A percentile compares a stretch with the other conserved stretches of the same genome.
Conservation (phyloP, 1,140 invertebrate species). For the Helicoverpa armigera region DNA sequence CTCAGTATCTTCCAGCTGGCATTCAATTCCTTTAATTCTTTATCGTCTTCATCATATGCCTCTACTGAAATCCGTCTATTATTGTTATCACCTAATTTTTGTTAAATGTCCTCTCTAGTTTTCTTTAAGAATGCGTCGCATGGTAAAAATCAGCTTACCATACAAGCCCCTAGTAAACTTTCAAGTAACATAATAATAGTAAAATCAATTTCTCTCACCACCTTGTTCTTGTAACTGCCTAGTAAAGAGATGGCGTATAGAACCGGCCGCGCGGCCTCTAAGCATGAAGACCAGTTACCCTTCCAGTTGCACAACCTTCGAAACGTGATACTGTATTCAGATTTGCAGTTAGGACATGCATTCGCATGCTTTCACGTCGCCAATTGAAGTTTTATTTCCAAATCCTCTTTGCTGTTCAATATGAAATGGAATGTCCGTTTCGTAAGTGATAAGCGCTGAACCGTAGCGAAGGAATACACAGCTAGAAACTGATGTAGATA, state of each 20-base stretch:
- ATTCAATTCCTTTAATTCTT: no score
- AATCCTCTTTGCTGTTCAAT: background rate
- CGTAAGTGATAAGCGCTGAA: background rate
- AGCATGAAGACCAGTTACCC: constrained; percentile 33
- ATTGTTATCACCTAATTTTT: no score
- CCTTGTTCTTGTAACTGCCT: background rate
- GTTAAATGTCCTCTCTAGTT: no score
- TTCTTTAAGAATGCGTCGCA: no score
- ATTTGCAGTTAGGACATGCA: constrained; percentile 8
- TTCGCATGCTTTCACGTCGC: background rate
- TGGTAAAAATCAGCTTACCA: no score
- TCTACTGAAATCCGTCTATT: no score
- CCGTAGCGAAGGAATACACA: background rate
- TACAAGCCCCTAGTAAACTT: background rate
- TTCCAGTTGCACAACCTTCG: constrained; percentile 34
- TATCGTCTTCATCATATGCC: no score
- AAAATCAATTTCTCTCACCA: constrained; percentile 15
- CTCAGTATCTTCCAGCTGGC: no score
- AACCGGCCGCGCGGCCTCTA: constrained; percentile 34
- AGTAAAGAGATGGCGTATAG: constrained; percentile 7
- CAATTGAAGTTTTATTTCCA: background rate
- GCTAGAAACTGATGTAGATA: background rate
- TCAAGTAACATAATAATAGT: background rate
- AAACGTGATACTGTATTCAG: constrained; percentile 26
- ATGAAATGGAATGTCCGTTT: background rate